A percentile compares a stretch with the other conserved stretches of the same genome.
These are phyloP conservation scores for Bradysia coprophila DNA, from an alignment of 1,140 invertebrate species.

Conservation along the genomic window DNA sequence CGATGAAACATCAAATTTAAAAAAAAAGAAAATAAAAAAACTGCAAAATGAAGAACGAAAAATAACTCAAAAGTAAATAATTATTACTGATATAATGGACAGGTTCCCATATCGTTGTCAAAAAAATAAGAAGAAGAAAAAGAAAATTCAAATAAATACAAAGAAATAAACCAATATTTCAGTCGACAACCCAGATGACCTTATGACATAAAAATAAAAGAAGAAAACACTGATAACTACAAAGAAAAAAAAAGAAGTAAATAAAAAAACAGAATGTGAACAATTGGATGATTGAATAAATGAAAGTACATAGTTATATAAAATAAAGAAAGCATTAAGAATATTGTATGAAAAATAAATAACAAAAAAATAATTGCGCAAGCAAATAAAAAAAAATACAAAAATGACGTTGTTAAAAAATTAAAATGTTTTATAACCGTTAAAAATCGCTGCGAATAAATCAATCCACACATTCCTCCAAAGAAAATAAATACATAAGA, in stretches of 20 bases:
- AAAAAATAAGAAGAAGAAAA: background rate
- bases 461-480: slow-evolving; percentile 5
- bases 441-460: slow-evolving; percentile 5
- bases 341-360: background rate
- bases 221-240: background rate
- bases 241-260: background rate
- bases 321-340: background rate
- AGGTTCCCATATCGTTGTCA: too few relatives aligned
- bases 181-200: background rate
- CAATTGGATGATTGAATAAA: background rate
- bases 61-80: too few relatives aligned
- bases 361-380: background rate
- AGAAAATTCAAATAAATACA: background rate
- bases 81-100: too few relatives aligned
- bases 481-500: slow-evolving; percentile 1
- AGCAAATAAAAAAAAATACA: background rate
- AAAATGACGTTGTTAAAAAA: slow-evolving; percentile 5
- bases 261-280: background rate
- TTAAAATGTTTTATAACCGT: slow-evolving; percentile 6
- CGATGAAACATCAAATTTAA: too few relatives aligned
- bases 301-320: background rate
- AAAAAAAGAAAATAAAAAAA: too few relatives aligned
- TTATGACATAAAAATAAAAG: slow-evolving; percentile 1
- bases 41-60: too few relatives aligned
- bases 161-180: background rate